Evolutionary conservation across 2,888 invertebrate species (phyloP).

Genomic region (Rhopalosiphum nymphaeae): DNA sequence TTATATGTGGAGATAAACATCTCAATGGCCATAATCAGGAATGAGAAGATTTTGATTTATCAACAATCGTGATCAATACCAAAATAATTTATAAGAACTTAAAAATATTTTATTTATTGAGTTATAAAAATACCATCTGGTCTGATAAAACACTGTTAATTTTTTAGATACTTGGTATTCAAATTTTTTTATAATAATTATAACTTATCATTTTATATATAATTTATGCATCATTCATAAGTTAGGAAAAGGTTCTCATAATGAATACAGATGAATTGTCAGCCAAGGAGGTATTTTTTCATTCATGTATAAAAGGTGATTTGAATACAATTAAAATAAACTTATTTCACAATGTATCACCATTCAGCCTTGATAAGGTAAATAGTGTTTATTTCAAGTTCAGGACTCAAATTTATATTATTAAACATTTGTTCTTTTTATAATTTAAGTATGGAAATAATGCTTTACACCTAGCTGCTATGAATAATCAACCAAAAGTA

Average conservation of each 20-base stretch:
- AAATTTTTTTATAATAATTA: not conserved
- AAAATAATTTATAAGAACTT: not conserved
- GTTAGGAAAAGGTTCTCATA: not conserved
- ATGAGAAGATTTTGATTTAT: not conserved
- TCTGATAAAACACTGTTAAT: not conserved
- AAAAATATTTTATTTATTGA: not conserved
- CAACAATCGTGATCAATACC: not conserved
- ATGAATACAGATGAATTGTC: not conserved
- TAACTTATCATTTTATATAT: not conserved
- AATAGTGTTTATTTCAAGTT: not conserved
- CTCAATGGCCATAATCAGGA: not conserved
- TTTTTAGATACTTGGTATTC: not conserved
- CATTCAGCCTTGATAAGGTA: slow-evolving; percentile 27
- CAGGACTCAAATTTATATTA: not conserved
- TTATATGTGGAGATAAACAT: not conserved
- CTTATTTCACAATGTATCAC: slow-evolving; percentile 40
- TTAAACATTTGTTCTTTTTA: not conserved
- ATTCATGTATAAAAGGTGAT: slow-evolving; percentile 39
- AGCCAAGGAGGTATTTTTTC: slow-evolving; percentile 33
- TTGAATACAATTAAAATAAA: slow-evolving; percentile 30
- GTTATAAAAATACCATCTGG: not conserved
- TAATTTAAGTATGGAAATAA: slow-evolving; percentile 58
- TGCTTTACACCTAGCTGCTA: slow-evolving; percentile 45
- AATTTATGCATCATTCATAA: not conserved
- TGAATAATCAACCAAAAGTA: slow-evolving; percentile 52